Evolutionary conservation across 35 echinoderm and acorn worm genomes (phyloP), one percentile per base, ranked within the genome.

Genomic region (Hemicentrotus pulcherrimus): DNA sequence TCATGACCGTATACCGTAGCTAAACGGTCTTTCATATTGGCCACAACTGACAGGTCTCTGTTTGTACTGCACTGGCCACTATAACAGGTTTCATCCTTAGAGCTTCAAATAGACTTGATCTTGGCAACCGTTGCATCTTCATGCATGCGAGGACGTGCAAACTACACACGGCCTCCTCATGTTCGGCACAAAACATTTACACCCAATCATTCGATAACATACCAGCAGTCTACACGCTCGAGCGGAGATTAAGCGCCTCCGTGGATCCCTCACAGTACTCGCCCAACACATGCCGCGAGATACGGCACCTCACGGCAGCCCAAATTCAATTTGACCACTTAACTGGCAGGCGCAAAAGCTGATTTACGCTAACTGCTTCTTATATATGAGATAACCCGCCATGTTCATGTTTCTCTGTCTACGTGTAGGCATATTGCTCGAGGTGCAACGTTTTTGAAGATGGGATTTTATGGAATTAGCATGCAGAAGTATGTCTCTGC

Each of bases 241-340:
- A 78, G 28, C 65, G 28, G n/a, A 78, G 65, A 78, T 78, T 71
- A 71, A 71, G 24, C 61, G 24, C 61, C 61, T 78, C 22, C 65
- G 22, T 78, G 65, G 50, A 55, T 55, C 50, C 50, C 50, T 10
- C 65, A 78, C 65, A 78, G 65, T 28, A 78, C 10, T 78, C 28
- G 22, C 28, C 28, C 65, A 78, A 78, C 65, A 78, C 65, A 78
- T 78, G 65, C 65, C 28, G 65, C 6, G 65, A 78, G 65, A 78
- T n/a, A 18, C 28, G 28, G 65, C 65, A 78, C 65, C 65, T 24
- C 65, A 4, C 7, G 28, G 65, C 65, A 78, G 24, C 65, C 65
- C 28, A 78, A 78, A 78, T 78, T 78, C 65, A 78, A 78, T 78
- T 78, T 78, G 65, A 78, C 65, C 65, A 78, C 65, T 78, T 78